Conservation (phyloP, 2,888 invertebrate genomes). For the Drosophila algonquin region DNA sequence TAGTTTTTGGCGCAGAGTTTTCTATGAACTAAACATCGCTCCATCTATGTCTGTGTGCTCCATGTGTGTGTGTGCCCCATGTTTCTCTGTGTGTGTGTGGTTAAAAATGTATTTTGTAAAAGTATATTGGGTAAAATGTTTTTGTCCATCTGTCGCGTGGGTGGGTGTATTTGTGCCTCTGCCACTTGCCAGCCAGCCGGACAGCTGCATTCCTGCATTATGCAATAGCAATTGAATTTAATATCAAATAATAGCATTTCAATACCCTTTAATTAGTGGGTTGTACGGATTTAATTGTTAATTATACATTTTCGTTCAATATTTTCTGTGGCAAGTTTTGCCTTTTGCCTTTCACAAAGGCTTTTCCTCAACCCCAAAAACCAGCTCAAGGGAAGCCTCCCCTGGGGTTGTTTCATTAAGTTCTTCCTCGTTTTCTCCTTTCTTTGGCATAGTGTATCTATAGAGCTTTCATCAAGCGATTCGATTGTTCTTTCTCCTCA, state of each 20-base stretch:
- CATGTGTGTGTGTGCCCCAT: background rate
- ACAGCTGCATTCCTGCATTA: conserved; percentile 48
- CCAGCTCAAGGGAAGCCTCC: too few relatives aligned
- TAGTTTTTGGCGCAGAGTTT: conserved; percentile 66
- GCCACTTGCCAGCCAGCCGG: conserved; percentile 41
- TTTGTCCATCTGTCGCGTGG: conserved; percentile 15
- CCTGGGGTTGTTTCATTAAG: too few relatives aligned
- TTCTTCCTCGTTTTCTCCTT: background rate
- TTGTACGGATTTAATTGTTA: background rate
- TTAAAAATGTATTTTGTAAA: conserved; percentile 51
- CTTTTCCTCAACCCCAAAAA: background rate
- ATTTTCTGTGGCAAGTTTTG: too few relatives aligned
- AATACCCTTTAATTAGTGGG: conserved; percentile 1
- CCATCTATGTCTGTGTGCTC: background rate
- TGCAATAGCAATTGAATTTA: conserved; percentile 75
- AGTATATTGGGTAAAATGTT: conserved; percentile 54
- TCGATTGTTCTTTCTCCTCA: conserved; percentile 11
- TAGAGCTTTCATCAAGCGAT: background rate
- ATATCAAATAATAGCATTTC: conserved; percentile 54
- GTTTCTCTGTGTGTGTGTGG: background rate
- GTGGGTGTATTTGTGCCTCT: conserved; percentile 1
- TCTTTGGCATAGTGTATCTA: background rate
- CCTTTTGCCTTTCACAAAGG: background rate
- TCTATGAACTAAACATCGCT: conserved; percentile 60
- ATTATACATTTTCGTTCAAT: background rate